Percentiles rank a stretch among this genome's conserved stretches.
Conservation (phyloP, 2,113 vertebrate genomes). For the Corvus hawaiiensis region DNA sequence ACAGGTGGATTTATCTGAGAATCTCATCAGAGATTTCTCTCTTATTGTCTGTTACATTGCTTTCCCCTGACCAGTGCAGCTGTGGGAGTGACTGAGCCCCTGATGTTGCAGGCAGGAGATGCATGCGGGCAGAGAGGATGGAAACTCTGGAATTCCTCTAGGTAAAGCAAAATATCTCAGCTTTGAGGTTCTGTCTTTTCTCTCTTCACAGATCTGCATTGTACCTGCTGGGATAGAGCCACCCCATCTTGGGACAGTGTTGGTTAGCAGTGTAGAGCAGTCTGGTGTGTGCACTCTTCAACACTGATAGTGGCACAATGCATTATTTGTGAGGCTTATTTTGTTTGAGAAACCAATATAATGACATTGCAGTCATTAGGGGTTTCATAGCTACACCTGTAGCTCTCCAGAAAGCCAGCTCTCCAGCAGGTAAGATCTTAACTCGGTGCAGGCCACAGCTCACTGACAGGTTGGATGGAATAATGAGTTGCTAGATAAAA, state of each 20-base stretch:
- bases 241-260: not conserved
- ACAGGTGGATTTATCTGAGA: not conserved
- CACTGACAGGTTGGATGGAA: not conserved
- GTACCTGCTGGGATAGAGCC: not conserved
- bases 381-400: not conserved
- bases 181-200: not conserved
- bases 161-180: not conserved
- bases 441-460: not conserved
- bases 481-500: not conserved
- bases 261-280: not conserved
- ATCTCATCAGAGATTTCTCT: not conserved
- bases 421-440: fast-evolving
- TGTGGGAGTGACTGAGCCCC: not conserved
- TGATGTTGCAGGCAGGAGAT: not conserved
- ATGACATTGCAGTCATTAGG: not conserved
- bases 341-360: not conserved
- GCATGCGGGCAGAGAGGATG: not conserved
- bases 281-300: too few species aligned
- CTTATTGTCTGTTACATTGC: fast-evolving
- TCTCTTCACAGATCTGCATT: not conserved
- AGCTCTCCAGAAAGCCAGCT: not conserved
- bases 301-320: fast-evolving
- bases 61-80: not conserved
- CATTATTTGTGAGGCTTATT: not conserved
- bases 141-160: not conserved